phyloP scores from a whole-genome alignment of 92 coral and sea anemone species.

The Montipora capitata region DNA sequence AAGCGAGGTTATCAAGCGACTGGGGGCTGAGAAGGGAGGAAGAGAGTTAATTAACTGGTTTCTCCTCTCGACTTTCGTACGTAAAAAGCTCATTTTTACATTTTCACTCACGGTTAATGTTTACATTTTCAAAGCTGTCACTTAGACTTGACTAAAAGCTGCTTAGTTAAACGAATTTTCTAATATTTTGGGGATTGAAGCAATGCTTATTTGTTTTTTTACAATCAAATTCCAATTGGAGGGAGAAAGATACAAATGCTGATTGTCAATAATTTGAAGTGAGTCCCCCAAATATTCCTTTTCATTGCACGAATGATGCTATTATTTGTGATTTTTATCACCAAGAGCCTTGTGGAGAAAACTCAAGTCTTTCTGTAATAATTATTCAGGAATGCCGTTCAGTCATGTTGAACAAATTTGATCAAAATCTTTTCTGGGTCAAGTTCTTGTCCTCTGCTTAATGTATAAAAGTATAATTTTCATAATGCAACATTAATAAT shows the following conservation, averaged over 20 bases:
- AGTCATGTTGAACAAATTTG: conserved; percentile 49
- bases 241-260: not conserved
- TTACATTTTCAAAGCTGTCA: not conserved
- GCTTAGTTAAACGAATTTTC: not conserved
- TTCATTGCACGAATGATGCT: too few relatives aligned
- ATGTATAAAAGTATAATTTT: conserved; percentile 52
- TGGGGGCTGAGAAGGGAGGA: too few relatives aligned
- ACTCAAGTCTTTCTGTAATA: conserved; percentile 12
- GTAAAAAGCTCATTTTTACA: not conserved
- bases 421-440: conserved; percentile 30
- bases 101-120: not conserved
- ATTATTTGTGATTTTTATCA: not conserved
- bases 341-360: conserved; percentile 51
- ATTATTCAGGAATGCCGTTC: not conserved
- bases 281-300: too few relatives aligned
- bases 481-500: conserved; percentile 48
- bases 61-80: not conserved
- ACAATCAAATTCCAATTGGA: not conserved
- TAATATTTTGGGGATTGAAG: not conserved
- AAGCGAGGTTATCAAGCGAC: too few relatives aligned
- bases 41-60: not conserved
- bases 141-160: not conserved
- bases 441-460: conserved; percentile 22
- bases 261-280: too few relatives aligned
- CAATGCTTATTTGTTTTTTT: not conserved